Evolutionary conservation across 2,797 vertebrate genomes (phyloP).

Genomic region (Lindbergichthys nudifrons): DNA sequence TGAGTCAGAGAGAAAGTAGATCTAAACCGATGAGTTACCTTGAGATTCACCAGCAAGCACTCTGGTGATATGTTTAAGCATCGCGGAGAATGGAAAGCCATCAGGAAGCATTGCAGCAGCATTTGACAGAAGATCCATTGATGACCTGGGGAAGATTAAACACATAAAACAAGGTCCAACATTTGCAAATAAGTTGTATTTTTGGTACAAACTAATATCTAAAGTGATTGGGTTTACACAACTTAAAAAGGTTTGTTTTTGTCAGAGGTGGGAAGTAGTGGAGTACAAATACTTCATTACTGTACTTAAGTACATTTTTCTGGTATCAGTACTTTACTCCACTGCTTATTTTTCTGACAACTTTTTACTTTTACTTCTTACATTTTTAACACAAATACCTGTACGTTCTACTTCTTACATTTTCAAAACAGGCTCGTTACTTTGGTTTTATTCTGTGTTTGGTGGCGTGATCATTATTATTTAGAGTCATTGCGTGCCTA

Average conservation of each 20-base stretch:
- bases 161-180: slow-evolving; percentile 21
- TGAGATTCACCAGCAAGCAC: slow-evolving; percentile 72
- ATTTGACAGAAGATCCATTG: slow-evolving; percentile 65
- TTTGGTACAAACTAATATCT: slow-evolving; percentile 1
- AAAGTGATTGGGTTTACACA: background rate
- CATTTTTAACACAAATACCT: too few species aligned
- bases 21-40: slow-evolving; percentile 71
- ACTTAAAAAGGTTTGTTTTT: background rate
- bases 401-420: too few species aligned
- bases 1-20: slow-evolving; percentile 26
- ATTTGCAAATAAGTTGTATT: slow-evolving; percentile 2
- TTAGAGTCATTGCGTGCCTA: too few species aligned
- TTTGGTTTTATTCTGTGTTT: too few species aligned
- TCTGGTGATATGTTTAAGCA: slow-evolving; percentile 70
- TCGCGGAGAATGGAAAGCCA: slow-evolving; percentile 65
- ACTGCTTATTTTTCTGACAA: too few species aligned
- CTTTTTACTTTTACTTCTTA: too few species aligned
- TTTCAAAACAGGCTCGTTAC: too few species aligned
- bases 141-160: slow-evolving; percentile 67
- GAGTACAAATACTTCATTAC: too few species aligned
- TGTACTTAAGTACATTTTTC: too few species aligned
- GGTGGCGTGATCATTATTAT: too few species aligned
- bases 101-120: slow-evolving; percentile 69
- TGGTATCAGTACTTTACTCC: too few species aligned
- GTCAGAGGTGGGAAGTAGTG: too few species aligned